Base-by-base conservation (phyloP, 2,888 invertebrate genomes). In the Zygogramma bicolorata region DNA sequence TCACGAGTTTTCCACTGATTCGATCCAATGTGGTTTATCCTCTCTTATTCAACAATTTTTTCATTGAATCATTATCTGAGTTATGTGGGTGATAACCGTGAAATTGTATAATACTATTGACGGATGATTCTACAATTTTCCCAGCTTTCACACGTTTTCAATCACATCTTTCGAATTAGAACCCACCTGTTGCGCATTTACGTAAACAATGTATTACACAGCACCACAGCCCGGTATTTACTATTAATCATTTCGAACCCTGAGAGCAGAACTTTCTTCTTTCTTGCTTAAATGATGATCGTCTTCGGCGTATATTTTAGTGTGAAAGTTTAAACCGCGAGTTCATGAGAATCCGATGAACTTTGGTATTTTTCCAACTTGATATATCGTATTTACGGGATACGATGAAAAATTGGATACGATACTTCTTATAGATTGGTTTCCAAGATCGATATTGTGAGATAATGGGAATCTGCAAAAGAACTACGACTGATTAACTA, bases 341-440 rank as follows among this genome's bases (percentile, higher is more conserved):
- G 76, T 76, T 76, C 76, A 75, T 76, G 76, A 76, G 76, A 76
- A 76, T 76, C 69, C 75, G 73, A 73, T 76, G 76, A 76, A 76
- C 76, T 75, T 71, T 76, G 76, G 62, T 62, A 74, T 76, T 76
- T 76, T 76, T 72, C 69, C 68, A 73, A 65, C 68, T 69, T 72
- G 72, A 57, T 69, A n/a, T n/a, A 74, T 74, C 73, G 61, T 59
- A 62, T 65, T 68, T 46, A 53, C 29, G 40, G 42, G 71, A 63
- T 13, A 7, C 31, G 20, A 61, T n/a, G 34, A 61, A 63, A 27
- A 63, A 29, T 31, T 27, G 18, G 63, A 29, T 18, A 61, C 31
- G 13, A 40, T 46, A 38, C 49, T 46, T 18, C 63, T 63, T 63
- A 18, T 53, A 8, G 27, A 25, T 53, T 53, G 13, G 53, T 53